Evolutionary conservation across 1,140 invertebrate genomes (phyloP), one percentile per base, ranked within the genome.

Genomic region (Papilio polyxenes): DNA sequence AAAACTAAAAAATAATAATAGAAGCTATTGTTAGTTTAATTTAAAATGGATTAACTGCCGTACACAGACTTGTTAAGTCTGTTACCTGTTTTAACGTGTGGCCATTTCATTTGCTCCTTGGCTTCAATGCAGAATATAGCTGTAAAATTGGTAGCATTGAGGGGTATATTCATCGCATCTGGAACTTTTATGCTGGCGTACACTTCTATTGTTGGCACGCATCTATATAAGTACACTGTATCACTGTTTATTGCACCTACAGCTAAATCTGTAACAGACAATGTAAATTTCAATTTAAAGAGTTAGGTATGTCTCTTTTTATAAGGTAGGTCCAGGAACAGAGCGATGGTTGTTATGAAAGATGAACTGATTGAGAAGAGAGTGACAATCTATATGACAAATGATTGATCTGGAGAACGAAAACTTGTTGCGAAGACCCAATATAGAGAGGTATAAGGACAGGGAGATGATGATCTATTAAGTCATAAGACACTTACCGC

Each of bases 191-290:
- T 92, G 10, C 83, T 86, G n/a, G 94, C 85, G 49, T 88, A 83
- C 3, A 95, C 85, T 83, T 92, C 94, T 5, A 97, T 90, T 1
- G 96, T 95, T 2, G 96, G 96, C 82, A 95, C 93, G 11, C 95
- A 95, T 74, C 94, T 93, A 44, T 96, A 94, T 10, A 97, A 65
- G 81, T 96, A 95, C 1, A 95, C 94, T 69, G 95, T 92, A 48
- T 94, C 95, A 20, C 95, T 96, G 48, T 95, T 92, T 75, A 95
- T 95, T 0, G 96, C 96, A 11, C 96, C 96, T 6, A 97, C 90
- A 1, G 96, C 96, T 79, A 97, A 87, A 90, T 97, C 96, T 93
- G 86, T 81, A 92, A 95, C 11, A 82, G 82, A 77, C 56, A 1
- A 31, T 17, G 62, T 31, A 20, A 13, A 59, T 11, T 59, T 56